Percentiles rank a stretch among this genome's conserved stretches.
Evolutionary conservation across 2,797 vertebrate species (phyloP).

Genomic region (Pipistrellus pipistrellus): DNA sequence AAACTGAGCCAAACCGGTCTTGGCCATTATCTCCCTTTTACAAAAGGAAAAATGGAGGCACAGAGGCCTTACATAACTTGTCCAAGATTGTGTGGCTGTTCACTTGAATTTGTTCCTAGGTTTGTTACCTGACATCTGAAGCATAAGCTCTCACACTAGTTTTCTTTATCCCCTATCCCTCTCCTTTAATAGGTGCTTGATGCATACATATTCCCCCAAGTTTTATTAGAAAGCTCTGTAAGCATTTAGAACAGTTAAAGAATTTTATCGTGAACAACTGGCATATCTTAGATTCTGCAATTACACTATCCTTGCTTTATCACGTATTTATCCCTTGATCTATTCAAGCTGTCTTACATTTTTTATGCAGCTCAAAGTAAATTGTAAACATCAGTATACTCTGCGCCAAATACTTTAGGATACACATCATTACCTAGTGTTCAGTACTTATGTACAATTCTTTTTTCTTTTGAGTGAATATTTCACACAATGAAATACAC

Average conservation of each 20-base stretch:
- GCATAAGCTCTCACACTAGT: background rate
- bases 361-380: constrained; percentile 26
- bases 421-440: constrained; percentile 17
- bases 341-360: background rate
- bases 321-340: constrained; percentile 11
- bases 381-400: background rate
- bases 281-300: background rate
- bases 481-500: constrained; percentile 44
- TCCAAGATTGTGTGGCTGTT: background rate
- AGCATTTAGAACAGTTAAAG: constrained; percentile 51
- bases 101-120: background rate
- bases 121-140: constrained; percentile 34
- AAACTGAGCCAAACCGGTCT: too few species aligned
- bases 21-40: background rate
- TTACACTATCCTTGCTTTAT: background rate
- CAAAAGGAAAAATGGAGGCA: background rate
- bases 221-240: constrained; percentile 58
- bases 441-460: constrained; percentile 28
- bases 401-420: background rate
- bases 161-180: constrained; percentile 25
- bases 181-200: constrained; percentile 12
- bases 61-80: constrained; percentile 1
- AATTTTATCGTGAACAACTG: background rate
- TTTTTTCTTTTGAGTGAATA: constrained; percentile 58
- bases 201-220: background rate